Percentiles rank a stretch among this genome's conserved stretches.
Evolutionary conservation across 2,797 vertebrate species (phyloP).

Genomic region (Poeciliopsis infans): DNA sequence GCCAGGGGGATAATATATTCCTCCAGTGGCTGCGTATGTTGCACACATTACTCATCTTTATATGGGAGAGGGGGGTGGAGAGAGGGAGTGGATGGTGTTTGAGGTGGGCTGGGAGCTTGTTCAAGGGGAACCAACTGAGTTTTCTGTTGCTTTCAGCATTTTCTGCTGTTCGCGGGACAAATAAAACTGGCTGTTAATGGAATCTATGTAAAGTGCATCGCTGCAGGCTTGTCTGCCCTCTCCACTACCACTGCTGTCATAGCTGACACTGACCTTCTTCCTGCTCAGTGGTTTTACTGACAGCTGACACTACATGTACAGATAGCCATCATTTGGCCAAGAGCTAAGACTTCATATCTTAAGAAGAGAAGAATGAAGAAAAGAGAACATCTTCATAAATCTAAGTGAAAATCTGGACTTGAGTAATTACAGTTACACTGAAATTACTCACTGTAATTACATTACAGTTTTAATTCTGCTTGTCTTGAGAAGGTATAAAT

Average conservation of each 20-base stretch:
- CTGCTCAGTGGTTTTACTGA: conserved; percentile 22
- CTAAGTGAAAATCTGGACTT: not conserved
- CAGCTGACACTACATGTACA: not conserved
- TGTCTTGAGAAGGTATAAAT: not conserved
- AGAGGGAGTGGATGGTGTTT: conserved; percentile 13
- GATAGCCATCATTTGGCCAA: conserved; percentile 8
- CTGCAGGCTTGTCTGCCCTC: not conserved
- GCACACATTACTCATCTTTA: conserved; percentile 79
- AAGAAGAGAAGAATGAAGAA: not conserved
- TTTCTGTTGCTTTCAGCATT: conserved; percentile 65
- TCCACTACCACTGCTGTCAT: not conserved
- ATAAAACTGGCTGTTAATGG: conserved; percentile 60
- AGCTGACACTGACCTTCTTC: conserved; percentile 17
- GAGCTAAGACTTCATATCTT: conserved; percentile 12
- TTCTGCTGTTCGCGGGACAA: conserved; percentile 43
- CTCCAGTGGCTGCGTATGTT: conserved; percentile 58
- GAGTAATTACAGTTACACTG: not conserved
- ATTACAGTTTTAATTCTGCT: not conserved
- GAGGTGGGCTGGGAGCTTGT: conserved; percentile 12
- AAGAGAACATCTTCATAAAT: not conserved
- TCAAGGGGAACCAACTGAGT: conserved; percentile 50
- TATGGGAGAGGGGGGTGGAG: conserved; percentile 33
- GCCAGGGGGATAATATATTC: conserved; percentile 74
- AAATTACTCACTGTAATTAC: no score
- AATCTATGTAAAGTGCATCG: conserved; percentile 18